Evolutionary conservation across 2,888 invertebrate species (phyloP).

Genomic region (Dryadula phaetusa): DNA sequence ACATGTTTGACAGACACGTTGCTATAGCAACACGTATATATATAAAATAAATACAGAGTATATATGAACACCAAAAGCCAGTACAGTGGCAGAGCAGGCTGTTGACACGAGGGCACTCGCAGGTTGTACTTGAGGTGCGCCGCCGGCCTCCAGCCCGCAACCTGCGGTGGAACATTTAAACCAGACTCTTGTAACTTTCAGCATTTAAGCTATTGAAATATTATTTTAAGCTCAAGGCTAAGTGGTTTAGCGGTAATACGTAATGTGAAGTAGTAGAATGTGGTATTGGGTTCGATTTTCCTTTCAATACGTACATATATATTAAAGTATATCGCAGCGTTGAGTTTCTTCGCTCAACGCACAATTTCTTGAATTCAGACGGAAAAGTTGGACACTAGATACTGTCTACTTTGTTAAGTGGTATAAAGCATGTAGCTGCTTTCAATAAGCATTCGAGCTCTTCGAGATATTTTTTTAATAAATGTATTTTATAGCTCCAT

Average conservation of each 20-base stretch:
- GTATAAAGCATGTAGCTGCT: too few relatives aligned
- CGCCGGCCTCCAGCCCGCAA: not conserved
- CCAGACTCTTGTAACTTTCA: not conserved
- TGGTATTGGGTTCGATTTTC: not conserved
- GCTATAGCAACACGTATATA: too few relatives aligned
- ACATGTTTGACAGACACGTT: too few relatives aligned
- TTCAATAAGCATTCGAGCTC: too few relatives aligned
- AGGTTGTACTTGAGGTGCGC: conserved; percentile 14
- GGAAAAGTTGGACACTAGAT: too few relatives aligned
- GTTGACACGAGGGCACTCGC: conserved; percentile 17
- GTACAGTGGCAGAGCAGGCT: conserved; percentile 18
- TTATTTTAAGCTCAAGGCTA: conserved; percentile 2
- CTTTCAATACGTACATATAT: too few relatives aligned
- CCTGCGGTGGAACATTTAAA: conserved; percentile 12
- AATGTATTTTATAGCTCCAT: too few relatives aligned
- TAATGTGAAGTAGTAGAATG: not conserved
- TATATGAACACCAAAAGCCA: conserved; percentile 7
- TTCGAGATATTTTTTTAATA: too few relatives aligned
- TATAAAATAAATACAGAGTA: not conserved
- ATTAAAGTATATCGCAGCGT: too few relatives aligned
- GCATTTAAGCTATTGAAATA: conserved; percentile 9
- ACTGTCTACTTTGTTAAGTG: too few relatives aligned
- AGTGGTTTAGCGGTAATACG: not conserved
- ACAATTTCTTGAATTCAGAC: too few relatives aligned
- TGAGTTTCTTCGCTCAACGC: too few relatives aligned